Conservation (phyloP, 2,113 vertebrate genomes). For the Megaptera novaeangliae region DNA sequence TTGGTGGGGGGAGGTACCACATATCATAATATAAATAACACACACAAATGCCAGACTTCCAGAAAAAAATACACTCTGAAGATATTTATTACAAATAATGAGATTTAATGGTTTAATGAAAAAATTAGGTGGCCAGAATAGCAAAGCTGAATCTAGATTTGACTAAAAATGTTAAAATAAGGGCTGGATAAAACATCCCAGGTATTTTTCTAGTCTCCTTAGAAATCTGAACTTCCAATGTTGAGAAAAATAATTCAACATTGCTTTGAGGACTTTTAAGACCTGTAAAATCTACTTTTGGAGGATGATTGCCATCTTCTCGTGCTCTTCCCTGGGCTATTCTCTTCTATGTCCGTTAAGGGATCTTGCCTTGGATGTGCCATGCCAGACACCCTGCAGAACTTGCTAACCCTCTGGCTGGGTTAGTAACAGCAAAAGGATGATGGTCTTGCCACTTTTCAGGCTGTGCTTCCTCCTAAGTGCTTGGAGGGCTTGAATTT, state of each 20-base stretch:
- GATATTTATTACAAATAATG: neutral
- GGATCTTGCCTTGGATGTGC: neutral
- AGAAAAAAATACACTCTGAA: neutral
- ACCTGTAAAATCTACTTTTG: neutral
- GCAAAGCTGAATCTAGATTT: neutral
- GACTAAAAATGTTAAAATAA: neutral
- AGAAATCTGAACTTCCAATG: neutral
- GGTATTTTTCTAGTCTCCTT: neutral
- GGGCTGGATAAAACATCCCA: rapidly evolving
- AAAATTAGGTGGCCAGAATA: neutral
- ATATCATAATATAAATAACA: neutral
- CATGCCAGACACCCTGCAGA: rapidly evolving
- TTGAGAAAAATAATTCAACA: neutral
- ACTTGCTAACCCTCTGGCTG: rapidly evolving
- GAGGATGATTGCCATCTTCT: neutral
- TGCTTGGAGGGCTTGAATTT: neutral
- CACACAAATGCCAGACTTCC: neutral
- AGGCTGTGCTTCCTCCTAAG: neutral
- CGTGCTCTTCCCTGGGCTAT: neutral
- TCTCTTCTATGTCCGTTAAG: neutral
- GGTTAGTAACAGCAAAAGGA: rapidly evolving
- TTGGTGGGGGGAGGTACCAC: neutral
- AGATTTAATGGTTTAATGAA: neutral
- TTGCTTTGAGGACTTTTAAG: neutral
- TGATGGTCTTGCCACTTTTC: rapidly evolving